Conservation (phyloP, 2,113 vertebrate species). For the Zosterops hypoxanthus region DNA sequence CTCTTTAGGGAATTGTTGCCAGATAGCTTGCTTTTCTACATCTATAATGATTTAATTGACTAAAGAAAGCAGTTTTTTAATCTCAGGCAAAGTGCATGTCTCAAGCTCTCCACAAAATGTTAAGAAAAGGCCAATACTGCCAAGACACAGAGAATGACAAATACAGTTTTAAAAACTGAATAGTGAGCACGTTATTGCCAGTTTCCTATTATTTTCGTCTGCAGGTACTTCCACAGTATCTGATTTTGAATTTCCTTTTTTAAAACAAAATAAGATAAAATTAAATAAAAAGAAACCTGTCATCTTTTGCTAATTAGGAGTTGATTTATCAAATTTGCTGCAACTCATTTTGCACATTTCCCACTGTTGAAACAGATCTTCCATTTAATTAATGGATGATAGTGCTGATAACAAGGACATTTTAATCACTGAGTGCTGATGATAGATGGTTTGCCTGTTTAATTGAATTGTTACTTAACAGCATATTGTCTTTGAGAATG, state of each 20-base stretch:
- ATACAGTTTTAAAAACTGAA: neutral
- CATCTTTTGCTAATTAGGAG: constrained; percentile 49
- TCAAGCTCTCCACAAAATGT: neutral
- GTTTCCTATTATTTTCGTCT: neutral
- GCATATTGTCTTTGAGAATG: constrained; percentile 14
- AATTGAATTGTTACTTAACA: constrained; percentile 70
- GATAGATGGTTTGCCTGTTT: constrained; percentile 57
- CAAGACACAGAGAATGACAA: neutral
- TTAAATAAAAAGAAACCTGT: neutral
- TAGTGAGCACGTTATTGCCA: neutral
- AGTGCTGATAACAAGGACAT: constrained; percentile 60
- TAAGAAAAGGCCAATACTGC: neutral
- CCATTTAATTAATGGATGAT: constrained; percentile 62
- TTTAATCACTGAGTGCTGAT: constrained; percentile 68
- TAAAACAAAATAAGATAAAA: neutral
- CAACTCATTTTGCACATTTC: constrained; percentile 40
- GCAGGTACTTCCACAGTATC: neutral
- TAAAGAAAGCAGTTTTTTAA: constrained; percentile 3
- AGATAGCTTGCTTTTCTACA: neutral
- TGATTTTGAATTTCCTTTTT: neutral
- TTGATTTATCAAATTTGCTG: constrained; percentile 64
- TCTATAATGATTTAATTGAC: neutral
- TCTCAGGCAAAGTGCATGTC: neutral
- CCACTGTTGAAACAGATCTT: constrained; percentile 39
- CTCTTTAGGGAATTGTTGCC: neutral